Evolutionary conservation across 1,140 invertebrate species (phyloP).

Genomic region (Drosophila nikananu): DNA sequence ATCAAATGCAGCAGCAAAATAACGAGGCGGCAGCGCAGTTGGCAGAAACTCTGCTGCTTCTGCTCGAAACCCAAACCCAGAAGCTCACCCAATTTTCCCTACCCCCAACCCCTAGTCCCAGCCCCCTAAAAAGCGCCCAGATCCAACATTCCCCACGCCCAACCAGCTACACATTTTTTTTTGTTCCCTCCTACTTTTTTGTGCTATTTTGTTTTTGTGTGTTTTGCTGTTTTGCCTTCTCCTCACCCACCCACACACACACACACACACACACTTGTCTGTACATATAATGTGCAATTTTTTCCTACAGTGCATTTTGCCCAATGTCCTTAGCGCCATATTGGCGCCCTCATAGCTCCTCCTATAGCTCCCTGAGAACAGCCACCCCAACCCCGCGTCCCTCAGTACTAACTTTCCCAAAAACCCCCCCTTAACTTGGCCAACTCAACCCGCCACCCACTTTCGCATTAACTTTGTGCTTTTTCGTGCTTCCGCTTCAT

Average conservation of each 20-base stretch:
- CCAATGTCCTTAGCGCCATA: slow-evolving; percentile 82
- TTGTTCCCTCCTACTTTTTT: slow-evolving; percentile 58
- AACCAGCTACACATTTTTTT: slow-evolving; percentile 59
- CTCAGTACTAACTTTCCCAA: slow-evolving; percentile 5
- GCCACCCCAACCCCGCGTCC: neutral
- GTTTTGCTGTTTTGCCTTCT: slow-evolving; percentile 77
- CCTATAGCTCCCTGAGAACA: slow-evolving; percentile 21
- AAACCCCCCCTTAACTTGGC: slow-evolving; percentile 15
- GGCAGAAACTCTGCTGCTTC: slow-evolving; percentile 9
- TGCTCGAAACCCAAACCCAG: slow-evolving; percentile 31
- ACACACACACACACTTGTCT: slow-evolving; percentile 27
- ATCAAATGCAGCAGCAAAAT: slow-evolving; percentile 78
- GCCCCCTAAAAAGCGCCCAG: slow-evolving; percentile 24
- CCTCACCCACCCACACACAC: slow-evolving; percentile 24
- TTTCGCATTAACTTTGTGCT: slow-evolving; percentile 77
- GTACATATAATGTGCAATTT: slow-evolving; percentile 74
- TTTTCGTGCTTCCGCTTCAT: slow-evolving; percentile 82
- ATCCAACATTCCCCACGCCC: slow-evolving; percentile 1
- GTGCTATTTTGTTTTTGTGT: slow-evolving; percentile 81
- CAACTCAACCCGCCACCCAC: slow-evolving; percentile 19
- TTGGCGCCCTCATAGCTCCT: slow-evolving; percentile 56
- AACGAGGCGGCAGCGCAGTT: slow-evolving; percentile 50
- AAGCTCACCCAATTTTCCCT: slow-evolving; percentile 29
- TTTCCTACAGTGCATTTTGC: slow-evolving; percentile 75
- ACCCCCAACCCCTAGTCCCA: slow-evolving; percentile 16